A percentile compares a stretch with the other conserved stretches of the same genome.
phyloP scores from a whole-genome alignment of 2,888 invertebrate genomes.

The Oligia fasciuncula region DNA sequence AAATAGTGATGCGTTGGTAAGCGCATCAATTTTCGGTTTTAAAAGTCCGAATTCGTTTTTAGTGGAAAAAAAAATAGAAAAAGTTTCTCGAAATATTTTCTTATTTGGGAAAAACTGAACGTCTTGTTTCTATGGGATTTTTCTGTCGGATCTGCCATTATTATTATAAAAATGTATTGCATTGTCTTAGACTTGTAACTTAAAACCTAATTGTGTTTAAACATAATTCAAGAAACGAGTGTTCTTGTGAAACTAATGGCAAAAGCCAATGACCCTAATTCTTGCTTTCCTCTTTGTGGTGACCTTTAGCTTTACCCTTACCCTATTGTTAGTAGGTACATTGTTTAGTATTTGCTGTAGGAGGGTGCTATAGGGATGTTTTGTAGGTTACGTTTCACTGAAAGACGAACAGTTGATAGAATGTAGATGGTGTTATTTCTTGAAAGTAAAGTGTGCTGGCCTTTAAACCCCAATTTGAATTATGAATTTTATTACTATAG shows the following conservation, averaged over 20 bases:
- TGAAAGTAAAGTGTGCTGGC: background rate
- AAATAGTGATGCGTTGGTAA: no score
- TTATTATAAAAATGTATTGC: background rate
- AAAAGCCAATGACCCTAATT: constrained; percentile 31
- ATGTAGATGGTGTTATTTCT: constrained; percentile 9
- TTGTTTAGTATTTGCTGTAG: constrained; percentile 34
- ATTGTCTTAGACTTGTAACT: background rate
- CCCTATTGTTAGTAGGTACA: constrained; percentile 37
- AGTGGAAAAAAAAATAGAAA: no score
- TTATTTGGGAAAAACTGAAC: no score
- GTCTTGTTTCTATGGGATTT: no score
- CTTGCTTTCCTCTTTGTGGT: constrained; percentile 18
- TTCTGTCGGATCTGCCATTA: no score
- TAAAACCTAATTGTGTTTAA: background rate
- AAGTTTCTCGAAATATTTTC: no score
- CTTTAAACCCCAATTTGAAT: background rate
- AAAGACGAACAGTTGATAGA: constrained; percentile 3
- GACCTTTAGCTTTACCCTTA: constrained; percentile 48
- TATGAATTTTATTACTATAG: background rate
- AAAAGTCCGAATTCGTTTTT: no score
- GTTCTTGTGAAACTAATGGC: constrained; percentile 30
- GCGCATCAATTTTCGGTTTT: no score
- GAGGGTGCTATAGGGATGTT: constrained; percentile 28
- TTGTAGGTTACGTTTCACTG: constrained; percentile 21
- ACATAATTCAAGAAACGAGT: background rate